Percentiles rank a stretch among this genome's conserved stretches.
Conservation (phyloP, 1,140 invertebrate genomes). For the Paramacrobiotus metropolitanus region DNA sequence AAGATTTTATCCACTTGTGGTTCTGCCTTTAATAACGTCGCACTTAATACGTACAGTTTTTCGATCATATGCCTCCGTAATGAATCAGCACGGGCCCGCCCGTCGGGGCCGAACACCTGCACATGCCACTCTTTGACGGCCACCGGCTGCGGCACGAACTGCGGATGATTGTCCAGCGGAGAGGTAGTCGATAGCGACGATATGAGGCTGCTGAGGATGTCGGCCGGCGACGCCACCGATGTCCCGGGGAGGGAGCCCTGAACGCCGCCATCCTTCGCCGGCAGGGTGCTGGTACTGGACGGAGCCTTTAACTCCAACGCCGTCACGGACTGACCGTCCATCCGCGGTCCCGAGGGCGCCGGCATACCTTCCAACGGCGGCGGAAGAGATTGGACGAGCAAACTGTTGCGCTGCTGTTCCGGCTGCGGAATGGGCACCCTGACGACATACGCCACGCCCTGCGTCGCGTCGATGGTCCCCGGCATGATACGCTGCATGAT, state of each 20-base stretch:
- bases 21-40: too few species aligned
- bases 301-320: too few species aligned
- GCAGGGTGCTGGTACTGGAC: too few species aligned
- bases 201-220: constrained; percentile 13
- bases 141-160: constrained; percentile 45
- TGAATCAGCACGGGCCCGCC: constrained; percentile 80
- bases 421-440: background rate
- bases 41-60: constrained; percentile 77
- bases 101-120: too few species aligned
- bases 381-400: too few species aligned
- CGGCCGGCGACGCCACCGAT: constrained; percentile 18
- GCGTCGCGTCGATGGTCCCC: constrained; percentile 10
- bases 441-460: constrained; percentile 7
- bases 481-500: background rate
- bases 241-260: constrained; percentile 16
- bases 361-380: too few species aligned
- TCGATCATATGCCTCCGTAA: constrained; percentile 93
- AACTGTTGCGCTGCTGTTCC: too few species aligned
- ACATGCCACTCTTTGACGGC: constrained; percentile 91
- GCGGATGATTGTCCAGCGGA: constrained; percentile 28
- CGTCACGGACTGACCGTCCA: too few species aligned
- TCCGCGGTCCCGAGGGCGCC: too few species aligned
- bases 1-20: too few species aligned
- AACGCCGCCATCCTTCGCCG: too few species aligned
- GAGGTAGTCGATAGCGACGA: constrained; percentile 12